Percentiles rank a stretch among this genome's conserved stretches.
Evolutionary conservation across 2,797 vertebrate species (phyloP).

Genomic region (Leuciscus waleckii): DNA sequence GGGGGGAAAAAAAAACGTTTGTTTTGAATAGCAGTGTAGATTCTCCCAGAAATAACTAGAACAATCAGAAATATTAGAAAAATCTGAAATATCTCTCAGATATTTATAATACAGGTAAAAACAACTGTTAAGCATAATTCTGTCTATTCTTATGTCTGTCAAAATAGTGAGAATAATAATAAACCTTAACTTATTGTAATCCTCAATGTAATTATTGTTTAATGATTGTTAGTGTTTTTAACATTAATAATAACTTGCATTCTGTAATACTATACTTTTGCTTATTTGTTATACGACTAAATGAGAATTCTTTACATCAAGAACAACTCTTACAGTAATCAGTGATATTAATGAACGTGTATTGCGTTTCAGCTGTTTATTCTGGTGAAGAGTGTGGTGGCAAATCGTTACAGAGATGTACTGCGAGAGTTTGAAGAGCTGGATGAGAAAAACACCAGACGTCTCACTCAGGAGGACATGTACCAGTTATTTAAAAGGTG

Average conservation of each 20-base stretch:
- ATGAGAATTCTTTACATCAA: not conserved
- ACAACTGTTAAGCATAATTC: not conserved
- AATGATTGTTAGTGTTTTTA: too few species aligned
- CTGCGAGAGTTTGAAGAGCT: constrained; percentile 66
- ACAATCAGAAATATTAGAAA: not conserved
- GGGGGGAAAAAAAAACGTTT: not conserved
- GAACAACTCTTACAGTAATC: not conserved
- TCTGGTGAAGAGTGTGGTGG: constrained; percentile 64
- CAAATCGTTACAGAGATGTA: constrained; percentile 50
- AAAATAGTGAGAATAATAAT: not conserved
- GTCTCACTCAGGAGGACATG: constrained; percentile 56
- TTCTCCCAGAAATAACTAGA: not conserved
- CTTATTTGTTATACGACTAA: not conserved
- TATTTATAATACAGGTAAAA: not conserved
- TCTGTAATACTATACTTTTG: not conserved
- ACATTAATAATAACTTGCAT: not conserved
- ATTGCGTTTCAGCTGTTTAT: constrained; percentile 55
- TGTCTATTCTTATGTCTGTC: not conserved
- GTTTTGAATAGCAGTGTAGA: not conserved
- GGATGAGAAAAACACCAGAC: constrained; percentile 62
- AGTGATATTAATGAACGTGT: not conserved
- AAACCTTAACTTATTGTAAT: not conserved
- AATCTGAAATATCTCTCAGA: not conserved
- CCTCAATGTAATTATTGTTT: not conserved
- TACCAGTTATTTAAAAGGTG: constrained; percentile 63